phyloP scores from a whole-genome alignment of 2,888 invertebrate species.

The Polymixis flavicincta region DNA sequence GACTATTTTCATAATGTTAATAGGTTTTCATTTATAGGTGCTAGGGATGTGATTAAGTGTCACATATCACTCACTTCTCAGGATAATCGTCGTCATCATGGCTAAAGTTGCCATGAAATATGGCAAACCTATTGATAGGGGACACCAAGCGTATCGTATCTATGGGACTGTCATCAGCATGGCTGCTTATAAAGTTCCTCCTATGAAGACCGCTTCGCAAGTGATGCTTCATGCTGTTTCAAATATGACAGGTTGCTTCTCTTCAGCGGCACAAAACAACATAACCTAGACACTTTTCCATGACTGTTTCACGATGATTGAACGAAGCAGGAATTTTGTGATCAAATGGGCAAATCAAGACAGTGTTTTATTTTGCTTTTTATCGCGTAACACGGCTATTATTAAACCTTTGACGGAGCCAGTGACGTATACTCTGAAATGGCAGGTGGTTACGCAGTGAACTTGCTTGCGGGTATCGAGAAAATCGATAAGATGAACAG shows the following conservation, averaged over 20 bases:
- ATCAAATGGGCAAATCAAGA: constrained; percentile 26
- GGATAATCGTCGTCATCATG: constrained; percentile 77
- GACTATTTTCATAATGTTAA: background rate
- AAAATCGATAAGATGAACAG: constrained; percentile 86
- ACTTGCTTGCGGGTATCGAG: constrained; percentile 77
- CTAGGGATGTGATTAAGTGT: constrained; percentile 3
- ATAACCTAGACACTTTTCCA: constrained; percentile 73
- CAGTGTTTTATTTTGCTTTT: constrained; percentile 52
- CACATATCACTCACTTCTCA: constrained; percentile 80
- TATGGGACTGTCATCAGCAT: constrained; percentile 79
- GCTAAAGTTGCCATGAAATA: constrained; percentile 82
- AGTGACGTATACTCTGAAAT: constrained; percentile 68
- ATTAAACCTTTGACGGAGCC: constrained; percentile 57
- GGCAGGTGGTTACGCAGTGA: constrained; percentile 79
- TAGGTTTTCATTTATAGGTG: background rate
- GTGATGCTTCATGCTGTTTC: constrained; percentile 75
- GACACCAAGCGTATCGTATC: constrained; percentile 84
- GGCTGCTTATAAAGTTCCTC: constrained; percentile 82
- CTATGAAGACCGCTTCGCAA: constrained; percentile 79
- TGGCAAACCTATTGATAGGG: constrained; percentile 83
- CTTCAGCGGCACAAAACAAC: constrained; percentile 68
- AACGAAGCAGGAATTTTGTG: constrained; percentile 30
- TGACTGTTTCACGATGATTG: constrained; percentile 39
- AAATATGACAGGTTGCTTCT: constrained; percentile 38
- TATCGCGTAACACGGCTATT: constrained; percentile 57